Percentiles rank a stretch among this genome's conserved stretches.
Conservation (phyloP, 2,113 vertebrate species). For the Vicugna pacos region DNA sequence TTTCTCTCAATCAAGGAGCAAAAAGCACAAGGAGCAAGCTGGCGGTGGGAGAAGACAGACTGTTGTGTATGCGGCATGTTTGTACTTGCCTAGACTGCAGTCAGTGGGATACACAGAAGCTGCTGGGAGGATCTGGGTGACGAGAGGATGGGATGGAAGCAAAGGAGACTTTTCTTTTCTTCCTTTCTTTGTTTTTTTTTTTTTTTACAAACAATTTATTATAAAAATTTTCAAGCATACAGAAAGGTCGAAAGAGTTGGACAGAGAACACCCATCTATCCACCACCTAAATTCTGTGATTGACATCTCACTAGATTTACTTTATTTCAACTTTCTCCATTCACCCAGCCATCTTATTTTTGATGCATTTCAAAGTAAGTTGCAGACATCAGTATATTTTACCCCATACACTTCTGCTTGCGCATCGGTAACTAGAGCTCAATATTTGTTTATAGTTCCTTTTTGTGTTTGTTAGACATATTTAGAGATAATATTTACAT, state of each 20-base stretch:
- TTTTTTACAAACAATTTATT: not conserved
- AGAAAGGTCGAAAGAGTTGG: not conserved
- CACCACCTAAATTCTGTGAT: not conserved
- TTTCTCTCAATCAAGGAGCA: not conserved
- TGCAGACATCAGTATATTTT: not conserved
- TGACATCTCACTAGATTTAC: not conserved
- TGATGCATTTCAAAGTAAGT: not conserved
- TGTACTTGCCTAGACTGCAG: too few species aligned
- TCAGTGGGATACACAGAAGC: not conserved
- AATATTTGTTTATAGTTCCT: not conserved
- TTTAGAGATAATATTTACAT: slow-evolving; percentile 1
- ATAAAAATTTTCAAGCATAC: not conserved
- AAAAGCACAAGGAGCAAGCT: too few species aligned
- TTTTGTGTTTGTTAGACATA: not conserved
- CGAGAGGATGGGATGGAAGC: not conserved
- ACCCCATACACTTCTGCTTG: not conserved
- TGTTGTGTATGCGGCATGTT: rapidly evolving
- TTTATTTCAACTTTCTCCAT: not conserved
- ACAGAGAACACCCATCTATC: not conserved
- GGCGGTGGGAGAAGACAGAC: not conserved
- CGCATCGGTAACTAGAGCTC: not conserved
- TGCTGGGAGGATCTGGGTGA: not conserved
- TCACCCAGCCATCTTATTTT: not conserved
- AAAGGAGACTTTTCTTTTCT: not conserved
- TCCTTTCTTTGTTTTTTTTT: too few species aligned